Evolutionary conservation across 2,113 vertebrate genomes (phyloP).

Genomic region (Lagopus muta): DNA sequence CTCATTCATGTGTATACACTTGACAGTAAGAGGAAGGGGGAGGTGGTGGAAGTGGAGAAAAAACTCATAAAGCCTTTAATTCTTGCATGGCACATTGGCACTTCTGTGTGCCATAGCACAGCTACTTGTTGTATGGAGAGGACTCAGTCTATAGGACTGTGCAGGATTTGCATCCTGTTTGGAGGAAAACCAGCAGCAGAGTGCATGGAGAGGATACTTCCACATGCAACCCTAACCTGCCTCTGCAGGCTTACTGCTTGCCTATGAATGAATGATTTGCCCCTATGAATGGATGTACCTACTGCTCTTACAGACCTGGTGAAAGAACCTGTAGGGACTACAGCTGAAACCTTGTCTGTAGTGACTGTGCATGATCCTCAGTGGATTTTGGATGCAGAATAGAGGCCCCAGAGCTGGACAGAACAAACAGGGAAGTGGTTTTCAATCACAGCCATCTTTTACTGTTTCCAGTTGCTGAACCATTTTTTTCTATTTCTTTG

Average conservation of each 20-base stretch:
- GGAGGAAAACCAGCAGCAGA: neutral
- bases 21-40: neutral
- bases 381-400: neutral
- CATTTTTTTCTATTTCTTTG: neutral
- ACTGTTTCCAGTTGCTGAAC: neutral
- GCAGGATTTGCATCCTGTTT: neutral
- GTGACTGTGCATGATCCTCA: neutral
- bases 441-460: neutral
- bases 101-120: neutral
- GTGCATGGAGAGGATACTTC: neutral
- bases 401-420: neutral
- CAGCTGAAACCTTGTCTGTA: neutral
- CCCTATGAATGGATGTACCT: neutral
- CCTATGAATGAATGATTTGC: neutral
- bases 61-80: neutral
- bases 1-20: neutral
- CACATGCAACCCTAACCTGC: neutral
- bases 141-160: neutral
- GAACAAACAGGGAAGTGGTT: neutral
- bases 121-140: neutral
- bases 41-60: neutral
- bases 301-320: neutral
- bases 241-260: neutral
- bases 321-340: neutral
- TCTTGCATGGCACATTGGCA: rapidly evolving